Evolutionary conservation across 2,797 vertebrate genomes (phyloP), one percentile per base, ranked within the genome.

Genomic region (Gymnocypris eckloni): DNA sequence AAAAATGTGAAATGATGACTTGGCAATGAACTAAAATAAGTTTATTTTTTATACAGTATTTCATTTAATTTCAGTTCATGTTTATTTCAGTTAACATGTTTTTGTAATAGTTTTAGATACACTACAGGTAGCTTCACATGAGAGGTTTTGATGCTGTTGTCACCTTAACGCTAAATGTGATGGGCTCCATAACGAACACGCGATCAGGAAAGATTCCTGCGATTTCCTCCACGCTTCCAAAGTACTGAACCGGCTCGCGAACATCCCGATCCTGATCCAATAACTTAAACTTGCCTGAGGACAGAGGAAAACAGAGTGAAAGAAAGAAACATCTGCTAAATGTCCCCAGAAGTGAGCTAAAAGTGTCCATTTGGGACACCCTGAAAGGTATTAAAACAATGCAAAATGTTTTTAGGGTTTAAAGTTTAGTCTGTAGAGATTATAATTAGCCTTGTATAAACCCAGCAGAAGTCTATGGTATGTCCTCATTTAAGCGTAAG

Each of bases 151-250:
- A 77, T 69, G 61, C 22, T 39, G 45, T 25, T 16, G 92, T 85
- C 28, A 99, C 98, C 97, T 99, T 99, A 86, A 99, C 97, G 0
- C 97, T 99, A 93, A 99, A 99, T 82, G 97, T 97, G 92, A 99
- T 98, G 82, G 96, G 96, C 92, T 99, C 98, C 98, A 99, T 97
- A 92, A 99, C 97, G 0, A 99, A 99, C 90, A 99, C 96, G 0
- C 98, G 95, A 89, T 99, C 98, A 0, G 98, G 98, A 90, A 99
- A 99, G 90, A 93, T 96, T 84, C 95, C 98, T 67, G 98, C 98
- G 88, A 99, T 97, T 91, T 99, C 98, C 92, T 99, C 98, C 93
- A 99, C 97, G 0, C 97, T 99, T 92, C 96, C 97, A 94, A 99
- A 99, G 86, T 96, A 99, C 94, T 98, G 97, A 90, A 99, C 96